Conservation (phyloP, 2,113 vertebrate species). For the Ophthalmolycus amberensis region DNA sequence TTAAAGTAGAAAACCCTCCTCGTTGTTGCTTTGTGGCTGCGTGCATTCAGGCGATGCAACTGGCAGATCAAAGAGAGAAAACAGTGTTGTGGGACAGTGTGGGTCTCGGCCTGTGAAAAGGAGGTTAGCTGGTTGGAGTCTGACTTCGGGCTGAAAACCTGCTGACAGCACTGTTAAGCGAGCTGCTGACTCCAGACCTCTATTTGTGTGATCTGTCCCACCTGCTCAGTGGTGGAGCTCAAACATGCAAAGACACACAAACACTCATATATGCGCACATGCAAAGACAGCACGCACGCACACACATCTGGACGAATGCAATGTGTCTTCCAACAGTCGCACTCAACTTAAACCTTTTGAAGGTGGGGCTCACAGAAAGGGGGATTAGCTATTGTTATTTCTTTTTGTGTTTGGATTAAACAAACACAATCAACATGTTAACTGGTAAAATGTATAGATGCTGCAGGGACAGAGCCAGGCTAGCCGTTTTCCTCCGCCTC, state of each 20-base stretch:
- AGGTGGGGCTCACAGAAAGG: background rate
- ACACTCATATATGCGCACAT: background rate
- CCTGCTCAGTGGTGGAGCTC: slow-evolving; percentile 57
- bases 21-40: slow-evolving; percentile 32
- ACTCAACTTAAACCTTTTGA: background rate
- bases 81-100: slow-evolving; percentile 44
- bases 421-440: background rate
- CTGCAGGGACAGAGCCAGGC: background rate
- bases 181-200: slow-evolving; percentile 74
- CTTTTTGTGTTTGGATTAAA: background rate
- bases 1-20: background rate
- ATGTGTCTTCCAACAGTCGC: too few relatives aligned
- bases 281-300: slow-evolving; percentile 24
- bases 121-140: slow-evolving; percentile 63
- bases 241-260: slow-evolving; percentile 42
- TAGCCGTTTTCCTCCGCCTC: background rate
- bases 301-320: background rate
- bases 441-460: background rate
- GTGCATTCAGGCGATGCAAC: slow-evolving; percentile 16
- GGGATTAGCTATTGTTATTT: background rate
- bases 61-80: slow-evolving; percentile 56
- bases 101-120: slow-evolving; percentile 48
- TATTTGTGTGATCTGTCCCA: slow-evolving; percentile 49
- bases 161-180: slow-evolving; percentile 65
- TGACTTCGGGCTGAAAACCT: slow-evolving; percentile 57